Evolutionary conservation across 2,797 vertebrate genomes (phyloP), one percentile per base, ranked within the genome.

Genomic region (Arrhamphus sclerolepis): DNA sequence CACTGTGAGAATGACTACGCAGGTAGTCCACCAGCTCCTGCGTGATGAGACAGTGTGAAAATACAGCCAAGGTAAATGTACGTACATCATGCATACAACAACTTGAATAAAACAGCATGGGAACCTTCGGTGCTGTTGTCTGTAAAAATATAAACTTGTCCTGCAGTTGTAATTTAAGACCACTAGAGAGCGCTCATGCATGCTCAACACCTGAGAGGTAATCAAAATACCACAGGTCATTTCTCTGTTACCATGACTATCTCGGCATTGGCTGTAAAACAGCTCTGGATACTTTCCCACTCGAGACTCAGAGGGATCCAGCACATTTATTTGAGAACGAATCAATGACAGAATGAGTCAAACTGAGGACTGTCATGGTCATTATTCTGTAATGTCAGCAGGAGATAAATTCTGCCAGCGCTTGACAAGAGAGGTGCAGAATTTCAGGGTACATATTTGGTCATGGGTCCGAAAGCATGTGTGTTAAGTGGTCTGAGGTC

Each of bases 21-120:
- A 98, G 86, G 82, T 95, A 96, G 83, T 96, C 94, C 90, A 98
- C 95, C 72, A 96, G 89, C 39, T 90, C 94, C 96, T 98, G 91
- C 39, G 85, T 89, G 0, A 79, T 0, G 61, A 49, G 38, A 48
- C 28, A 57, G 19, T 56, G 39, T 1, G 43, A 26, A 26, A 26
- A n/a, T n/a, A n/a, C n/a, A n/a, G n/a, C n/a, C n/a, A n/a, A n/a
- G n/a, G n/a, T 26, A 26, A 2, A 26, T 26, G 24, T 6, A 26
- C 6, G 24, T 26, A 26, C 24, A 6, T 57, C 16, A 58, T 4
- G n/a, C 10, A 38, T 14, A 38, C 34, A 38, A 13, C 11, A 38
- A 38, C 34, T 14, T 16, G 34, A 38, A 13, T 14, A 34, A 34
- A 34, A 34, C 31, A 26, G 6, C 6, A 6, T 59, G 16, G 46